A percentile compares a stretch with the other conserved stretches of the same genome.
Evolutionary conservation across 2,113 vertebrate species (phyloP).

Genomic region (Buteo buteo): DNA sequence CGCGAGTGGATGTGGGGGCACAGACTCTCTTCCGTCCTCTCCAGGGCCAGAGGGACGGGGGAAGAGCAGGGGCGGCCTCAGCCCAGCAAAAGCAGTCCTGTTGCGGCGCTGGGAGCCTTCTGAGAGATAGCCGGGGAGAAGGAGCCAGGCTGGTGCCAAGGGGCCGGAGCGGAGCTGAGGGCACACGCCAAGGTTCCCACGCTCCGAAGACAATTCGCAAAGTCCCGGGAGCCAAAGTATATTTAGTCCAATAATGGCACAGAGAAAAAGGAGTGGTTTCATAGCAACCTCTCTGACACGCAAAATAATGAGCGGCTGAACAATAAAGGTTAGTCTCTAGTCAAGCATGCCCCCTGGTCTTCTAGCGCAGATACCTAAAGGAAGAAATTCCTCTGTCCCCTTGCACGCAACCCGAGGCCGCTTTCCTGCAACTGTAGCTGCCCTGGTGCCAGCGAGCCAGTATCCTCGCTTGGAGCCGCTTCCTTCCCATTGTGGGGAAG

Average conservation of each 20-base stretch:
- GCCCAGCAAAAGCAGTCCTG: background rate
- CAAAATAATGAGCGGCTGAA: background rate
- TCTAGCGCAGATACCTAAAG: background rate
- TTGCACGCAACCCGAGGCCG: background rate
- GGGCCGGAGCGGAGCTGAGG: background rate
- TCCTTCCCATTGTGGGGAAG: slow-evolving; percentile 41
- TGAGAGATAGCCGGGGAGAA: background rate
- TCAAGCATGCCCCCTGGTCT: background rate
- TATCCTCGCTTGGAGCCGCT: background rate
- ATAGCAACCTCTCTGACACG: background rate
- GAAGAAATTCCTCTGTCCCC: background rate
- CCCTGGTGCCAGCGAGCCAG: background rate
- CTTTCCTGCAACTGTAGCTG: background rate
- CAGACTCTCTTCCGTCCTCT: background rate
- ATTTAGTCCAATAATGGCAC: slow-evolving; percentile 15
- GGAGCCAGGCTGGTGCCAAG: background rate
- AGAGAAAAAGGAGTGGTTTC: slow-evolving; percentile 8
- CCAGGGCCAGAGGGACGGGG: background rate
- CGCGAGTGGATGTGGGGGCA: background rate
- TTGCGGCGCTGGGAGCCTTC: background rate
- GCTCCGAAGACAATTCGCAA: background rate
- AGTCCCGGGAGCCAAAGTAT: background rate
- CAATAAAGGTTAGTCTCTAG: background rate
- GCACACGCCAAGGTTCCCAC: background rate
- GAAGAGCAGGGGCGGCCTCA: background rate